Percentiles rank a stretch among this genome's conserved stretches.
These are phyloP conservation scores for Rosalia funebris DNA, from an alignment of 2,888 invertebrate genomes.

Conservation along the genomic window DNA sequence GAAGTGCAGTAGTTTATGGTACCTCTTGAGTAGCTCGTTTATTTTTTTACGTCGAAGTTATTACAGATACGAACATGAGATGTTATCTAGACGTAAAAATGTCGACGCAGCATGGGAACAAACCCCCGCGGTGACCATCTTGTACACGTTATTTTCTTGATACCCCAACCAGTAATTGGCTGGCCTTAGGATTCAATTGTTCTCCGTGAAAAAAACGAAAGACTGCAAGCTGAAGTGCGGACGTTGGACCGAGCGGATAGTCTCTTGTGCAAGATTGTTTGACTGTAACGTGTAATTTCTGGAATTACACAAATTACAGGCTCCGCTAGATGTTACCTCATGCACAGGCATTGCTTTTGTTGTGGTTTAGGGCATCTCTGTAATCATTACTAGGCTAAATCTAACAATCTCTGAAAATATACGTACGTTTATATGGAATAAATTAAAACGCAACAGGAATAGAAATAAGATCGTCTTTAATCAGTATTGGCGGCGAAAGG, in stretches of 20 bases:
- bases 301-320: conserved; percentile 36
- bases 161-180: conserved; percentile 17
- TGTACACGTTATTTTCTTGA: conserved; percentile 8
- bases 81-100: conserved; percentile 27
- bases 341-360: conserved; percentile 4
- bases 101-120: conserved; percentile 23
- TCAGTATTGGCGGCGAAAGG: not conserved
- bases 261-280: conserved; percentile 6
- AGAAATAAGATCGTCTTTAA: not conserved
- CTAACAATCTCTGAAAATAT: not conserved
- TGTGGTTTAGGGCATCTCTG: conserved; percentile 5
- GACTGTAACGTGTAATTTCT: conserved; percentile 29
- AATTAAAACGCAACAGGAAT: not conserved
- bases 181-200: conserved; percentile 16
- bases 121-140: conserved; percentile 22
- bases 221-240: not conserved
- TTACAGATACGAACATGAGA: conserved; percentile 21
- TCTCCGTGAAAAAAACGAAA: conserved; percentile 11
- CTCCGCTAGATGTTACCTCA: conserved; percentile 20
- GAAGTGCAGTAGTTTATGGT: conserved; percentile 13
- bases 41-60: conserved; percentile 15
- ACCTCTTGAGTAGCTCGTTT: conserved; percentile 9
- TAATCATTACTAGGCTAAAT: not conserved
- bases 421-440: not conserved
- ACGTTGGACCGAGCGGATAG: conserved; percentile 5